Evolutionary conservation across 1,140 invertebrate genomes (phyloP), one percentile per base, ranked within the genome.

Genomic region (Wiebesia pumilae): DNA sequence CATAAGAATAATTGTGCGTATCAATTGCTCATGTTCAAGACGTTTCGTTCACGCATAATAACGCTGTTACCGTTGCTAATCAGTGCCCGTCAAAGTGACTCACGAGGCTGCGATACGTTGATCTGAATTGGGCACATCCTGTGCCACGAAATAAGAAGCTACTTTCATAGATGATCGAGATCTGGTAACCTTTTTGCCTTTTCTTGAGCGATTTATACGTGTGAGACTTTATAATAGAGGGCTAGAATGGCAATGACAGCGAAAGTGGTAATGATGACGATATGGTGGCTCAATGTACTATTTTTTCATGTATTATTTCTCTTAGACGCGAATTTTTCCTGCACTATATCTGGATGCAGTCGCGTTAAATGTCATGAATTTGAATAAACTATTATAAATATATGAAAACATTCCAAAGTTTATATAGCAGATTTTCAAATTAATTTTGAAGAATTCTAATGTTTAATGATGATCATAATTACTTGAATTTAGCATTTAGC

Each of bases 71-170:
- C 88, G 90, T 35, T 73, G 33, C 43, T 77, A n/a, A 67, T 79
- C 81, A 43, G 16, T 6, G 73, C 0, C 35, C 12, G 16, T 77
- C 40, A n/a, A 47, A 47, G 40, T 77, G 40, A 47, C 73, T 77
- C 71, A 47, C 73, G 38, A 40, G 40, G 38, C 1, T 14, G 40
- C 40, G n/a, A 77, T 16, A 30, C 67, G 38, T 90, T 92, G 90
- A 91, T 91, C 91, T 92, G 91, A 93, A 93, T 93, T 93, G 91
- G 91, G 91, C 90, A 91, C 91, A 93, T 94, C 93, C 93, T 94
- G 92, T 91, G 90, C 90, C 89, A 87, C 90, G 89, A 90, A 88
- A 90, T 90, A 89, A 88, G 87, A 89, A 90, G 88, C 86, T 87
- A 81, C 84, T 86, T 88, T 87, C 82, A 86, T 35, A 88, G 86